phyloP scores from a whole-genome alignment of 1,140 invertebrate genomes.

The Drosophila simulans region DNA sequence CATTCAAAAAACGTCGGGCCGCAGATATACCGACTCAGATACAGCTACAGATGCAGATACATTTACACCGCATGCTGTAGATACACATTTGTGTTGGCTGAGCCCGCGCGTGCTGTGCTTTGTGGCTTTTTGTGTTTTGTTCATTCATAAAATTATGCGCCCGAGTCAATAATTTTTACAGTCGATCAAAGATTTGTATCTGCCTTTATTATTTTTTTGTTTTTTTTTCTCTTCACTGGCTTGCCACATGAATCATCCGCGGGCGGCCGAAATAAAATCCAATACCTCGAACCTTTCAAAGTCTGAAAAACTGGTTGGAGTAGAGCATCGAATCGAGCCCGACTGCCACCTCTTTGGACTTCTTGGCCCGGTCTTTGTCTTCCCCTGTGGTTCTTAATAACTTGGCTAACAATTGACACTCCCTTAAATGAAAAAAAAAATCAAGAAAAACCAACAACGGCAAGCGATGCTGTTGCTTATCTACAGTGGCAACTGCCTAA shows the following conservation, averaged over 20 bases:
- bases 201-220: constrained; percentile 1
- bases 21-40: not conserved
- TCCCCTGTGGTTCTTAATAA: constrained; percentile 70
- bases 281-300: constrained; percentile 22
- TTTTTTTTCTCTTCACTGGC: constrained; percentile 3
- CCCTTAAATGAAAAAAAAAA: constrained; percentile 63
- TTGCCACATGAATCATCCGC: constrained; percentile 78
- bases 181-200: constrained; percentile 82
- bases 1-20: constrained; percentile 39
- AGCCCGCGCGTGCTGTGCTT: constrained; percentile 68
- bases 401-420: constrained; percentile 82
- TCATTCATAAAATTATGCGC: constrained; percentile 81
- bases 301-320: constrained; percentile 49
- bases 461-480: constrained; percentile 44
- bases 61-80: constrained; percentile 3
- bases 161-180: constrained; percentile 80
- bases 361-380: constrained; percentile 50
- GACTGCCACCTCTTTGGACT: constrained; percentile 29
- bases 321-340: constrained; percentile 12
- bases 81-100: constrained; percentile 32
- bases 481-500: constrained; percentile 46
- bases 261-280: constrained; percentile 48
- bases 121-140: constrained; percentile 57
- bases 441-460: constrained; percentile 36
- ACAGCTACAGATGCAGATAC: constrained; percentile 19